A percentile compares a stretch with the other conserved stretches of the same genome.
Conservation (phyloP, 2,888 invertebrate species). For the Hemistola chrysoprasaria region DNA sequence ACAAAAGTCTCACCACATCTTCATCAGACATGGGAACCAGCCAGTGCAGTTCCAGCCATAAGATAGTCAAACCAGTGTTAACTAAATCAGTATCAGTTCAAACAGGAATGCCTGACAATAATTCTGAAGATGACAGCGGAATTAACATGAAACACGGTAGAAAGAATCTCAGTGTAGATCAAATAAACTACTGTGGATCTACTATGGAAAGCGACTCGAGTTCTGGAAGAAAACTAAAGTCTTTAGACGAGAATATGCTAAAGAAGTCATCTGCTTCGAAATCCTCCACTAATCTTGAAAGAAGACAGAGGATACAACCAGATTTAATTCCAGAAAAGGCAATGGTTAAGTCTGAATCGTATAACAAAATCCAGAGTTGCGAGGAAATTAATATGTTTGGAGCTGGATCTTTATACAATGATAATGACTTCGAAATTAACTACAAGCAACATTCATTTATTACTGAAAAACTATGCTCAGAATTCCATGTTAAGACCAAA, state of each 20-base stretch:
- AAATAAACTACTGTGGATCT: constrained; percentile 77
- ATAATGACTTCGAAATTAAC: constrained; percentile 79
- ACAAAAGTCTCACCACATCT: constrained; percentile 77
- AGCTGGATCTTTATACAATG: constrained; percentile 79
- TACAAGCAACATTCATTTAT: constrained; percentile 84
- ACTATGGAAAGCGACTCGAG: constrained; percentile 75
- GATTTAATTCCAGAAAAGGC: constrained; percentile 78
- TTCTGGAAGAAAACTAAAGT: constrained; percentile 73
- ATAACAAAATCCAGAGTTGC: constrained; percentile 78
- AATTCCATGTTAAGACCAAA: constrained; percentile 88
- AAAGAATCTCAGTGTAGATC: constrained; percentile 76
- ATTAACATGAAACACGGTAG: constrained; percentile 74
- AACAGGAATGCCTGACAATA: constrained; percentile 75
- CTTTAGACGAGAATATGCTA: constrained; percentile 75
- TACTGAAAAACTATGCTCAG: constrained; percentile 86
- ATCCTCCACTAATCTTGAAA: constrained; percentile 72
- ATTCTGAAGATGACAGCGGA: constrained; percentile 66
- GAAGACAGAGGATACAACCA: constrained; percentile 77
- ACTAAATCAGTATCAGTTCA: constrained; percentile 79
- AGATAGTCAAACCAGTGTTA: constrained; percentile 61
- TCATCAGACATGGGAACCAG: constrained; percentile 79
- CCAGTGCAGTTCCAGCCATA: constrained; percentile 74
- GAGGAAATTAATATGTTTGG: constrained; percentile 81
- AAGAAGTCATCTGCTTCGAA: constrained; percentile 72
- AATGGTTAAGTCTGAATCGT: constrained; percentile 74